Conservation (phyloP, 1,140 invertebrate species). For the Apocrypta bakeri region DNA sequence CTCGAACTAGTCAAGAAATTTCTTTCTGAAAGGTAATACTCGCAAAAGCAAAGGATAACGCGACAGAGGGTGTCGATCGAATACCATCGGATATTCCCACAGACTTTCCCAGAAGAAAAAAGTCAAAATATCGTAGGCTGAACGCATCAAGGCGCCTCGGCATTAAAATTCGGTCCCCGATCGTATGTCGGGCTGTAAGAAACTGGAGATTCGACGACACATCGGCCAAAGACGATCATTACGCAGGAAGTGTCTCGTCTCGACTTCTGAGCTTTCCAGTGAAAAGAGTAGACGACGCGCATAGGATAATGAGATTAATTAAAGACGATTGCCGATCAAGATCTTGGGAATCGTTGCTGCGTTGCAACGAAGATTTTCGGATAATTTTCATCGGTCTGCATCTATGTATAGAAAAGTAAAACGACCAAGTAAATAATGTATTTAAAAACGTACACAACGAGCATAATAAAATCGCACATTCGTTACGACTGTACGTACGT, state of each 20-base stretch:
- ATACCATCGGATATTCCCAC: not conserved
- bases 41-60: no score
- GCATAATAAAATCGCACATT: no score
- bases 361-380: no score
- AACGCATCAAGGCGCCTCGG: not conserved
- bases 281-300: not conserved
- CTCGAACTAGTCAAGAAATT: not conserved
- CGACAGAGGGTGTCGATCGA: not conserved
- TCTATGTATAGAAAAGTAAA: no score
- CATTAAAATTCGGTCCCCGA: conserved; percentile 39
- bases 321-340: not conserved
- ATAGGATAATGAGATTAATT: conserved; percentile 20
- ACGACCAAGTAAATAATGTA: no score
- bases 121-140: not conserved
- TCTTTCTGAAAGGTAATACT: no score
- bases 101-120: conserved; percentile 20
- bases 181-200: conserved; percentile 13
- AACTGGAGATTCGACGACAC: conserved; percentile 19
- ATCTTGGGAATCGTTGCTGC: not conserved
- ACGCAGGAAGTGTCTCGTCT: conserved; percentile 25
- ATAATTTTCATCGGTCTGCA: no score
- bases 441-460: no score
- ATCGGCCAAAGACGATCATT: not conserved
- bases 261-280: not conserved
- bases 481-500: not conserved